phyloP scores from a whole-genome alignment of 1,140 invertebrate species.

The Hormaphis cornu region DNA sequence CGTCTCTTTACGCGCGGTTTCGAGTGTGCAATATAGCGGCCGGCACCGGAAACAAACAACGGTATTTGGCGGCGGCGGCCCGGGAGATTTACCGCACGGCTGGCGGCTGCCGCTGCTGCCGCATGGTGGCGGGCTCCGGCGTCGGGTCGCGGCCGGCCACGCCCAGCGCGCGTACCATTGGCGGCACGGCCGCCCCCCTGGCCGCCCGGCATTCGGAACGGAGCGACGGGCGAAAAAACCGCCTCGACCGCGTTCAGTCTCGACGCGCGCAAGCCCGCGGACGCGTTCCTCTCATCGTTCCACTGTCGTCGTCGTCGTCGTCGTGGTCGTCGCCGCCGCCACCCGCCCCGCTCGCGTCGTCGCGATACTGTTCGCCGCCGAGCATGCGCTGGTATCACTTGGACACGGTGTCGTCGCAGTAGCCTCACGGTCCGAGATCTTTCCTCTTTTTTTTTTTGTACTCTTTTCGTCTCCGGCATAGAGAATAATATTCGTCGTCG shows the following conservation, averaged over 20 bases:
- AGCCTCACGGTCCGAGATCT: not conserved
- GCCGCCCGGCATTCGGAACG: not conserved
- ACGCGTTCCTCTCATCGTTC: too few species aligned
- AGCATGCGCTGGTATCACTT: too few species aligned
- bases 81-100: slow-evolving; percentile 1
- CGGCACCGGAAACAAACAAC: slow-evolving; percentile 6
- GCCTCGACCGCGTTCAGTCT: slow-evolving; percentile 18
- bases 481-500: not conserved
- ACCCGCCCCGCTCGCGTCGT: not conserved
- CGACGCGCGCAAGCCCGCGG: slow-evolving; percentile 26
- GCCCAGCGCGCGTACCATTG: slow-evolving; percentile 10
- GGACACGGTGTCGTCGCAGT: not conserved
- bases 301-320: not conserved
- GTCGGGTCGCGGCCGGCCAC: not conserved
- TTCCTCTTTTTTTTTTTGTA: not conserved
- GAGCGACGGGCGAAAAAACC: slow-evolving; percentile 2
- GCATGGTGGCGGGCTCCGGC: not conserved
- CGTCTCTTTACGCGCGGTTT: too few species aligned
- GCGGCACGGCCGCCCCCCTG: not conserved
- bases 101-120: not conserved
- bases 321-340: not conserved
- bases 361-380: not conserved
- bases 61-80: not conserved
- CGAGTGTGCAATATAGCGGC: too few species aligned
- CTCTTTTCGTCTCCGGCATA: not conserved